phyloP scores from a whole-genome alignment of 2,888 invertebrate genomes.

The Chymomyza procnemis region DNA sequence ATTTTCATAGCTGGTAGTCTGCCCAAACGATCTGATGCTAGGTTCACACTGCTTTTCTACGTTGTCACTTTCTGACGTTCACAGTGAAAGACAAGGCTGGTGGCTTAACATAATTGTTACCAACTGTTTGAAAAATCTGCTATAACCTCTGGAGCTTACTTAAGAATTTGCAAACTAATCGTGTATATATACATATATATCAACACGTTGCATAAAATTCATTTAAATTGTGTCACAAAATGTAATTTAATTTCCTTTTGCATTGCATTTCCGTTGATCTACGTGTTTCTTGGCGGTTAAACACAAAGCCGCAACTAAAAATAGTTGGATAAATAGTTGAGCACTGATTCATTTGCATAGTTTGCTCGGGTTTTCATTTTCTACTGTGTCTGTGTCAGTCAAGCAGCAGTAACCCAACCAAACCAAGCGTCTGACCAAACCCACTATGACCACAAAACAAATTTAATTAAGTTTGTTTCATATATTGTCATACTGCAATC shows the following conservation, averaged over 20 bases:
- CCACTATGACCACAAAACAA: not conserved
- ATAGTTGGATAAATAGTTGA: slow-evolving; percentile 1
- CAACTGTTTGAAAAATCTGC: not conserved
- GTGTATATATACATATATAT: not conserved
- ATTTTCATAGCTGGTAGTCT: no score
- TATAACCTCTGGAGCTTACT: not conserved
- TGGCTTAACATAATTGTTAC: no score
- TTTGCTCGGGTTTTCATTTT: not conserved
- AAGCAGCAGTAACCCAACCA: not conserved
- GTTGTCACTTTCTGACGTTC: no score
- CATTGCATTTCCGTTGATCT: not conserved
- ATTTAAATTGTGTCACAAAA: slow-evolving; percentile 16
- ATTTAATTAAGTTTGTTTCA: not conserved
- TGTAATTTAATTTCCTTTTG: slow-evolving; percentile 27
- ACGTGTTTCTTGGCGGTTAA: not conserved
- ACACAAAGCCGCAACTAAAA: not conserved
- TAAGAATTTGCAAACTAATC: not conserved
- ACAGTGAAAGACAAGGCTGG: no score
- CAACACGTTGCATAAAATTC: slow-evolving; percentile 4
- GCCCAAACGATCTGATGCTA: no score
- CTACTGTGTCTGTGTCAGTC: not conserved
- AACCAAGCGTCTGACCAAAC: not conserved
- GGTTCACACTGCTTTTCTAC: no score
- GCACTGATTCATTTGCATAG: not conserved
- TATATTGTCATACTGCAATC: not conserved